Evolutionary conservation across 2,888 invertebrate genomes (phyloP).

Genomic region (Trichopria drosophilae): DNA sequence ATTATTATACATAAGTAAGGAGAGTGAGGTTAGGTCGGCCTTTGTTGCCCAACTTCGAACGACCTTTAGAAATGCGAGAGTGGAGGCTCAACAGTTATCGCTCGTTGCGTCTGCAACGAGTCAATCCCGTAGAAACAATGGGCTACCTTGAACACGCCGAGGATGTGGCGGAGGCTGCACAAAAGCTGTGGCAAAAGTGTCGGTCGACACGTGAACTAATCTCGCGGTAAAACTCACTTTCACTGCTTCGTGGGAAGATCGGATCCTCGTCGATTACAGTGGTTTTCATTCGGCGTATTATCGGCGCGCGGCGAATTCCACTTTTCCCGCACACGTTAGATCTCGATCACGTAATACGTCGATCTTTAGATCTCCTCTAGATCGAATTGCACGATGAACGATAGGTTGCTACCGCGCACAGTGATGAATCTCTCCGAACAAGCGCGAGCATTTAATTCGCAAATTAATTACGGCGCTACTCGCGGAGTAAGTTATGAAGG

Average conservation of each 20-base stretch:
- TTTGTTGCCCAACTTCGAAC: constrained; percentile 39
- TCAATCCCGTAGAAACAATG: constrained; percentile 46
- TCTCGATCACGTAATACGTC: too few relatives aligned
- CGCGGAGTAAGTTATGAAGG: too few relatives aligned
- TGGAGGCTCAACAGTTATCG: constrained; percentile 35
- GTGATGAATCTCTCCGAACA: too few relatives aligned
- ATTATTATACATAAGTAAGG: too few relatives aligned
- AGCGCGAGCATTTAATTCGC: too few relatives aligned
- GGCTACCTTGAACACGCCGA: constrained; percentile 46
- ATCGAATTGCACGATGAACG: too few relatives aligned
- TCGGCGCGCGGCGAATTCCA: neutral
- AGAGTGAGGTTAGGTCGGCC: too few relatives aligned
- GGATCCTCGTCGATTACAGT: constrained; percentile 37
- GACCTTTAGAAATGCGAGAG: constrained; percentile 43
- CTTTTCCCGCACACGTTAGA: neutral
- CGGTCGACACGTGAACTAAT: constrained; percentile 46
- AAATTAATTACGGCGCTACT: too few relatives aligned
- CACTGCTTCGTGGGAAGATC: constrained; percentile 50
- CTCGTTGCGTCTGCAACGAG: constrained; percentile 35
- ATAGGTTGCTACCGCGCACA: too few relatives aligned
- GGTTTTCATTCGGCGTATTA: constrained; percentile 32
- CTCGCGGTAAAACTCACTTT: constrained; percentile 42
- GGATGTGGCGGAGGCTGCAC: constrained; percentile 41
- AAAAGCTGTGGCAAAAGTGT: constrained; percentile 38
- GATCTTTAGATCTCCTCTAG: too few relatives aligned